phyloP scores from a whole-genome alignment of 2,113 vertebrate species.

The Jaculus jaculus region DNA sequence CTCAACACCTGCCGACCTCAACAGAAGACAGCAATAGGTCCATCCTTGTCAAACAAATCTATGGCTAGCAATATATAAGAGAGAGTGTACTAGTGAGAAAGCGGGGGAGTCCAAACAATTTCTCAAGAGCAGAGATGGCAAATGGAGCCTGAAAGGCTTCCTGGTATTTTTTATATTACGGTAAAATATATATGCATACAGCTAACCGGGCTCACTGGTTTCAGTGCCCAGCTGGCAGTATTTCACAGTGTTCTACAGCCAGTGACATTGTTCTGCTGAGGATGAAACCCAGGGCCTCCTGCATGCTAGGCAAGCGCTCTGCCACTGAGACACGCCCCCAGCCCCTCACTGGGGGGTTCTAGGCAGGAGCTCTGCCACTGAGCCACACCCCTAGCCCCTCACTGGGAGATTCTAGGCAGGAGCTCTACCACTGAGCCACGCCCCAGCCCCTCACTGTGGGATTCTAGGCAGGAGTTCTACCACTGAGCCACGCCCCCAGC shows the following conservation, averaged over 20 bases:
- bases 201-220: neutral
- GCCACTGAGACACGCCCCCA: neutral
- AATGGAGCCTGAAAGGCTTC: neutral
- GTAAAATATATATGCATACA: neutral
- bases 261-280: neutral
- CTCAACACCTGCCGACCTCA: fast-evolving
- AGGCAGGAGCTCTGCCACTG: neutral
- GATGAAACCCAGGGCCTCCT: neutral
- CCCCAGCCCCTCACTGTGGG: no score
- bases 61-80: fast-evolving
- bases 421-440: neutral
- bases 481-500: no score
- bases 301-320: neutral
- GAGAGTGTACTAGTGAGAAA: fast-evolving
- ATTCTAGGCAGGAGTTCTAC: neutral
- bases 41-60: neutral
- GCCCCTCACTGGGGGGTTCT: neutral
- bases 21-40: fast-evolving
- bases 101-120: fast-evolving
- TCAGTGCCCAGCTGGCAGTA: neutral
- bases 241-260: neutral
- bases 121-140: neutral
- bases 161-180: neutral
- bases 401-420: neutral
- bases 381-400: neutral